Evolutionary conservation across 2,113 vertebrate species (phyloP).

Genomic region (Dunckerocampus dactyliophorus): DNA sequence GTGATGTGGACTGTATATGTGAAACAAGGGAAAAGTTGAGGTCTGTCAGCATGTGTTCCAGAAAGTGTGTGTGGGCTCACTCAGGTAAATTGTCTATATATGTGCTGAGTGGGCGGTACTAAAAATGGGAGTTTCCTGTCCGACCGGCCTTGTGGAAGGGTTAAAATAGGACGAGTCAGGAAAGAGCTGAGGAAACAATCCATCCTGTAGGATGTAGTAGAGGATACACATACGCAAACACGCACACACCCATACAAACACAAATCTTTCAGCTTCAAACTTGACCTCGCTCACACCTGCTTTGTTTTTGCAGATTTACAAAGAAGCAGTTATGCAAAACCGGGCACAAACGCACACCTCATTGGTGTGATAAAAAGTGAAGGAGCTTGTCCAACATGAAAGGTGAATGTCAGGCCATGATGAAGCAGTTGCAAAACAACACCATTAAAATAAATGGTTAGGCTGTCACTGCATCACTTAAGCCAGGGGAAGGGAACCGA

Average conservation of each 20-base stretch:
- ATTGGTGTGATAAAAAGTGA: conserved; percentile 16
- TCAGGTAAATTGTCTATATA: conserved; percentile 25
- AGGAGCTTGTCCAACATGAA: conserved; percentile 48
- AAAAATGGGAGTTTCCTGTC: conserved; percentile 39
- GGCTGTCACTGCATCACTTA: conserved; percentile 52
- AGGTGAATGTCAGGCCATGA: conserved; percentile 40
- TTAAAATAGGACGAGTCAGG: conserved; percentile 70
- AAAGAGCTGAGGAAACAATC: conserved; percentile 61
- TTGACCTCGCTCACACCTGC: conserved; percentile 5
- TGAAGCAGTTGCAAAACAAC: conserved; percentile 45
- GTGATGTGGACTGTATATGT: conserved; percentile 17
- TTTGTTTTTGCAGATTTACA: not conserved
- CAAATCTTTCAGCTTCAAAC: not conserved
- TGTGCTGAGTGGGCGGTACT: conserved; percentile 22
- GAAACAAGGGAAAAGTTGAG: conserved; percentile 30
- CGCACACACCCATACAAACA: not conserved
- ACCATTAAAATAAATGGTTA: conserved; percentile 59
- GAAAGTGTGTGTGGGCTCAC: conserved; percentile 18
- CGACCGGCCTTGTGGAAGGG: conserved; percentile 20
- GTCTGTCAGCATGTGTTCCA: conserved; percentile 24
- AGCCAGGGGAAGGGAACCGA: too few species aligned
- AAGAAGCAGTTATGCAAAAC: not conserved
- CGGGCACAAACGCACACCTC: conserved; percentile 19
- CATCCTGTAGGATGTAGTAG: conserved; percentile 56
- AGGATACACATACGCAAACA: conserved; percentile 7